Conservation (phyloP, 2,888 invertebrate genomes). For the Oligia strigilis region DNA sequence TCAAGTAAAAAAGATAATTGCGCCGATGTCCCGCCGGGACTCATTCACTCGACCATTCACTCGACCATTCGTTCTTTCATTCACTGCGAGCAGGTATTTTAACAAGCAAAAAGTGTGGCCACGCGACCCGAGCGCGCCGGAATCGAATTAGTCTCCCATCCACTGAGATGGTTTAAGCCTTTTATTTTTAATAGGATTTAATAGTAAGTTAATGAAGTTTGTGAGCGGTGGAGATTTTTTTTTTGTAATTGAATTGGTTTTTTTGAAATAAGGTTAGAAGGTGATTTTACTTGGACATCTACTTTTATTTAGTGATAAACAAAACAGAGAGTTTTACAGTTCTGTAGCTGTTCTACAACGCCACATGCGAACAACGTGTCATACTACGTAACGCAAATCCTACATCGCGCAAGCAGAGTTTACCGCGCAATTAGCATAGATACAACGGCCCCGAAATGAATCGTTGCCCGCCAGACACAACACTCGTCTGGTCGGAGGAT, state of each 20-base stretch:
- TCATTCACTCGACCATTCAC: conserved; percentile 71
- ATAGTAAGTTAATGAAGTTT: conserved; percentile 4
- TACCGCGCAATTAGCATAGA: too few relatives aligned
- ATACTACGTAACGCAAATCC: too few relatives aligned
- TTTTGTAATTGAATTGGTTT: conserved; percentile 2
- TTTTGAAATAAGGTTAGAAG: neutral
- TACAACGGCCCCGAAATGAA: too few relatives aligned
- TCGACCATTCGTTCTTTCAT: conserved; percentile 73
- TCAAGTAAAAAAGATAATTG: conserved; percentile 68
- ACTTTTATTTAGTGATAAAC: neutral
- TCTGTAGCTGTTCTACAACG: too few relatives aligned
- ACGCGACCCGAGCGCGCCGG: conserved; percentile 69
- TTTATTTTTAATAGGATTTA: conserved; percentile 30
- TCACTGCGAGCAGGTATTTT: conserved; percentile 79
- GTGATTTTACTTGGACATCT: neutral
- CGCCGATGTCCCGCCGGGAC: conserved; percentile 61
- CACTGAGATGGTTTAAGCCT: conserved; percentile 50
- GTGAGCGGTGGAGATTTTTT: neutral
- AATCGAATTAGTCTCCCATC: conserved; percentile 65
- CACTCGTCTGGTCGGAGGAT: too few relatives aligned
- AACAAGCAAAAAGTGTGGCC: conserved; percentile 82
- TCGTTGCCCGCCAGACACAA: too few relatives aligned
- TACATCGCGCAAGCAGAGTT: too few relatives aligned
- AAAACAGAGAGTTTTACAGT: too few relatives aligned
- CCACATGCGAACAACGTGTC: too few relatives aligned